A percentile compares a stretch with the other conserved stretches of the same genome.
Conservation (phyloP, 1,140 invertebrate species). For the Drosophila kikkawai region DNA sequence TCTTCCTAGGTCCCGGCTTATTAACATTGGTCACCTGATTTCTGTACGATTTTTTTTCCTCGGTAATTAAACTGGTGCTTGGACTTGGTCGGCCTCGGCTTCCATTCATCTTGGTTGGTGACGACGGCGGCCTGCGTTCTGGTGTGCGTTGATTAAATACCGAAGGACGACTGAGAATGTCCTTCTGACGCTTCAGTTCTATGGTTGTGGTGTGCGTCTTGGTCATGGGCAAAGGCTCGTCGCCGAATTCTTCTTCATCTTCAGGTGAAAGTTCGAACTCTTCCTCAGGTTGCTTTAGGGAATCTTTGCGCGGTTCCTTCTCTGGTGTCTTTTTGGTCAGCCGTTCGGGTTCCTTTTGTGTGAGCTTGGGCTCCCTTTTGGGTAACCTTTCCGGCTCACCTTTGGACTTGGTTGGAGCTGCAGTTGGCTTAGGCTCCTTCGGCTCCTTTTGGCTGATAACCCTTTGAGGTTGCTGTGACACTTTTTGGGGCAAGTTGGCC, state of each 20-base stretch:
- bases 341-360: slow-evolving; percentile 1
- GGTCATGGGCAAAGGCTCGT: slow-evolving; percentile 69
- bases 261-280: slow-evolving; percentile 18
- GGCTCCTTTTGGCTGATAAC: slow-evolving; percentile 4
- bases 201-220: slow-evolving; percentile 71
- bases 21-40: slow-evolving; percentile 35
- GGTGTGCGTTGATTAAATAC: slow-evolving; percentile 65
- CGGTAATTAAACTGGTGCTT: slow-evolving; percentile 44
- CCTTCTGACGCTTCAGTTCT: slow-evolving; percentile 83
- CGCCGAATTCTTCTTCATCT: slow-evolving; percentile 33
- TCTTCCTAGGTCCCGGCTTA: slow-evolving; percentile 18
- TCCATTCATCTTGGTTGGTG: slow-evolving; percentile 18
- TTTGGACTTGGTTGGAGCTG: background rate
- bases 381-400: slow-evolving; percentile 13
- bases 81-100: slow-evolving; percentile 22
- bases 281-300: slow-evolving; percentile 18
- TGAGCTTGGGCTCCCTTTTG: background rate
- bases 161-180: slow-evolving; percentile 86
- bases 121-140: slow-evolving; percentile 28
- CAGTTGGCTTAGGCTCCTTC: background rate
- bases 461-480: slow-evolving; percentile 4
- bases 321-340: background rate
- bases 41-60: slow-evolving; percentile 58
- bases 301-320: background rate
- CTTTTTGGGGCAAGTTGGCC: slow-evolving; percentile 15